These are phyloP conservation scores for Pogonophryne albipinna DNA, from an alignment of 2,797 vertebrate genomes.

Conservation along the genomic window DNA sequence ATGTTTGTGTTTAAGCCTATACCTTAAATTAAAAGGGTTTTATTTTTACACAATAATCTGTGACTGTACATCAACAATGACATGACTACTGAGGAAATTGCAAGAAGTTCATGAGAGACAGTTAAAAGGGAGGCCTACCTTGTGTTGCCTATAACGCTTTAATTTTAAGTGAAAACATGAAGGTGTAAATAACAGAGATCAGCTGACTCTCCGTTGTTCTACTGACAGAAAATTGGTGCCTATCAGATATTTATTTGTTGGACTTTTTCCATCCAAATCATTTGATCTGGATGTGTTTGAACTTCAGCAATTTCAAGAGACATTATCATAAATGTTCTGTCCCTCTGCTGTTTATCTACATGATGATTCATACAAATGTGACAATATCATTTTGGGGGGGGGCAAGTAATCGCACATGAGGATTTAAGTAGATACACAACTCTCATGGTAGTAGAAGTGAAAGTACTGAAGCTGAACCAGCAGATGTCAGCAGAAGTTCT, in stretches of 20 bases:
- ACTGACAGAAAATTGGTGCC: conserved; percentile 1
- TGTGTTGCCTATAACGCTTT: background rate
- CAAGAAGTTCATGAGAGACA: background rate
- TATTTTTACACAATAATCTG: too few relatives aligned
- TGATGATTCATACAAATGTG: background rate
- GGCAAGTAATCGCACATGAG: background rate
- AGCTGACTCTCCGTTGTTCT: background rate
- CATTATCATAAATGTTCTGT: background rate
- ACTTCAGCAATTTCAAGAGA: background rate
- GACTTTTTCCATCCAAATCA: background rate
- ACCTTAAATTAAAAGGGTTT: too few relatives aligned
- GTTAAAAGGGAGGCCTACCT: background rate
- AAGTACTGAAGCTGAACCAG: conserved; percentile 7
- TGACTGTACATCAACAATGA: background rate
- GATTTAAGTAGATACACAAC: background rate
- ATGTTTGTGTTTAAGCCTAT: too few relatives aligned
- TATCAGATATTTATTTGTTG: background rate
- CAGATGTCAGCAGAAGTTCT: conserved; percentile 48
- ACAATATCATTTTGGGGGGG: background rate
- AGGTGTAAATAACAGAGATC: background rate
- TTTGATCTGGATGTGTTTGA: background rate
- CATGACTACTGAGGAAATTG: background rate
- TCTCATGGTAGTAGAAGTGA: background rate
- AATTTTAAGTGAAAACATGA: background rate
- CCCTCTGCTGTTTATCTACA: background rate